Percentiles rank a stretch among this genome's conserved stretches.
These are phyloP conservation scores for Dioctria rufipes DNA, from an alignment of 2,888 invertebrate species.

Conservation along the genomic window DNA sequence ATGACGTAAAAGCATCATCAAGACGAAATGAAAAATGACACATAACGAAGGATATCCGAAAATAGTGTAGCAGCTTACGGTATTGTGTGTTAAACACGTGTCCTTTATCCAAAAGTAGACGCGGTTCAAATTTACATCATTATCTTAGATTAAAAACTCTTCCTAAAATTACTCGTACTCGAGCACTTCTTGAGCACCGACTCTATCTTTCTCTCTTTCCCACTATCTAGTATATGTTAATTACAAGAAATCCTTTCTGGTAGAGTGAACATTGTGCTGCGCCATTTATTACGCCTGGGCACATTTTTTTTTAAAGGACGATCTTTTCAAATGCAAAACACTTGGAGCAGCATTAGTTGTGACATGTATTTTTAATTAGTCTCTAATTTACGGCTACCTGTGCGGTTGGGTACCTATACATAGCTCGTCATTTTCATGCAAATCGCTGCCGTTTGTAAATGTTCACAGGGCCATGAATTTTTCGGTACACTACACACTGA, in stretches of 20 bases:
- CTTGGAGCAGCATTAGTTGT: constrained; percentile 20
- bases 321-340: constrained; percentile 34
- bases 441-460: not conserved
- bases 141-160: constrained; percentile 32
- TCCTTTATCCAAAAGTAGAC: constrained; percentile 1
- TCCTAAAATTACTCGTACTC: not conserved
- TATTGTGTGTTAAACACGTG: constrained; percentile 22
- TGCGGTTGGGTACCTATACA: no score
- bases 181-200: no score
- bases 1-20: no score
- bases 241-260: constrained; percentile 26
- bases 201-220: no score
- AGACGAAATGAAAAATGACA: constrained; percentile 16
- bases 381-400: constrained; percentile 25
- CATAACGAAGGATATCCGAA: constrained; percentile 11
- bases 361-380: constrained; percentile 39
- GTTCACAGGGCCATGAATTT: constrained; percentile 16
- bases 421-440: constrained; percentile 37
- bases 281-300: not conserved
- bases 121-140: not conserved
- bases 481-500: not conserved
- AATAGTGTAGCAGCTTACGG: not conserved
- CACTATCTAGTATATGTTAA: not conserved
- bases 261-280: constrained; percentile 3
- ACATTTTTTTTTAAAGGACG: not conserved